Conservation (phyloP, 2,113 vertebrate species). For the Neotoma lepida region DNA sequence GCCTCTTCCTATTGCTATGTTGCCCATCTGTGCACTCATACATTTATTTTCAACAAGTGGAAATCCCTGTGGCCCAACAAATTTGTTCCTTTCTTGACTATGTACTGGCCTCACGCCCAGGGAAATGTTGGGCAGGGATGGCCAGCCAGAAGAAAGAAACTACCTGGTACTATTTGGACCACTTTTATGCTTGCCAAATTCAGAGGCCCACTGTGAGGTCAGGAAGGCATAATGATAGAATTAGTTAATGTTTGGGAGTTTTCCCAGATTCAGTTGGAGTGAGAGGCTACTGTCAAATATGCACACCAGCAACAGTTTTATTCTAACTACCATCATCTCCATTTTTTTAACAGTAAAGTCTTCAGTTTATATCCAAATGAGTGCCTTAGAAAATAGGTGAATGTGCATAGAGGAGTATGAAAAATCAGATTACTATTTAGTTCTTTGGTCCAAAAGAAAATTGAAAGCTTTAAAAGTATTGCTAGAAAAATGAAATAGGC, state of each 20-base stretch:
- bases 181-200: conserved; percentile 14
- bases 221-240: background rate
- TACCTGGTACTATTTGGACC: background rate
- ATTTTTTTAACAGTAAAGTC: background rate
- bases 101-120: background rate
- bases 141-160: background rate
- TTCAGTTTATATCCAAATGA: conserved; percentile 43
- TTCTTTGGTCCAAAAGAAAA: conserved; percentile 40
- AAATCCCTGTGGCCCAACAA: background rate
- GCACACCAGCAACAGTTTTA: conserved; percentile 1
- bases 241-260: conserved; percentile 43
- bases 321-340: background rate
- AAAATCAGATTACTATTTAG: conserved; percentile 47
- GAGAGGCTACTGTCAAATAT: conserved; percentile 13
- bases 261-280: conserved; percentile 41
- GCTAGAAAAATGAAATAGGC: conserved; percentile 18
- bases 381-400: background rate
- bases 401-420: background rate
- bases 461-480: background rate
- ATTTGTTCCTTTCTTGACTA: conserved; percentile 30
- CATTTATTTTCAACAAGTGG: conserved; percentile 39
- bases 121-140: background rate
- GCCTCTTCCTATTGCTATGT: background rate
- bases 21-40: background rate
- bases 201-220: background rate